Percentiles rank a stretch among this genome's conserved stretches.
Evolutionary conservation across 2,888 invertebrate genomes (phyloP).

Genomic region (Lepidocyrtinus sp.): DNA sequence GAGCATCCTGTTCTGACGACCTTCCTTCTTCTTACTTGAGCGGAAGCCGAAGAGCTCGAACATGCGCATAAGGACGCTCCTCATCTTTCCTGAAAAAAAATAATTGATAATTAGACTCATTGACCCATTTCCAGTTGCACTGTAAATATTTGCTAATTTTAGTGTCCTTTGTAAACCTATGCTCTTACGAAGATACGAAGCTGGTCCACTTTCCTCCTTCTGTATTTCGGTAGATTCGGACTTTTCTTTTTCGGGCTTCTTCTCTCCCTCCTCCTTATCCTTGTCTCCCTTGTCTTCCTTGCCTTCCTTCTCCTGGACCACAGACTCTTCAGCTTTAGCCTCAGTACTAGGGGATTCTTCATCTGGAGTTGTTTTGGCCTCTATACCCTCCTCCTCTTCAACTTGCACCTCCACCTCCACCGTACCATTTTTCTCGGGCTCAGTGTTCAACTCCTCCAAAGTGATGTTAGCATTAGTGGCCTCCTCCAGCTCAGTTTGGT

Average conservation of each 20-base stretch:
- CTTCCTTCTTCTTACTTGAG: slow-evolving; percentile 58
- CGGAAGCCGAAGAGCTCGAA: slow-evolving; percentile 63
- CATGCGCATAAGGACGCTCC: slow-evolving; percentile 57
- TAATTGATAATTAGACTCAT: too few species aligned
- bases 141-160: not conserved
- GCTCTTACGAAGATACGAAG: slow-evolving; percentile 54
- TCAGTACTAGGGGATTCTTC: not conserved
- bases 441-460: not conserved
- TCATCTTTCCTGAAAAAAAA: slow-evolving; percentile 36
- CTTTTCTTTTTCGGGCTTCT: slow-evolving; percentile 14
- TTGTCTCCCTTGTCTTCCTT: not conserved
- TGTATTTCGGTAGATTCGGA: slow-evolving; percentile 17
- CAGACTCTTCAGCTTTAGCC: too few species aligned
- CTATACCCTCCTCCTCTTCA: not conserved
- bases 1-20: slow-evolving; percentile 53
- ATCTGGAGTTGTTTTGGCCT: slow-evolving; percentile 30
- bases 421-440: not conserved
- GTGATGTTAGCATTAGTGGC: slow-evolving; percentile 20
- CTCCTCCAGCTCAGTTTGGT: slow-evolving; percentile 38
- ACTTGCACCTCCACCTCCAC: slow-evolving; percentile 6
- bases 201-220: slow-evolving; percentile 17
- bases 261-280: slow-evolving; percentile 34
- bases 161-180: slow-evolving; percentile 27
- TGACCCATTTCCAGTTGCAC: too few species aligned
- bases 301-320: slow-evolving; percentile 11